Evolutionary conservation across 2,113 vertebrate genomes (phyloP).

Genomic region (Cairina moschata): DNA sequence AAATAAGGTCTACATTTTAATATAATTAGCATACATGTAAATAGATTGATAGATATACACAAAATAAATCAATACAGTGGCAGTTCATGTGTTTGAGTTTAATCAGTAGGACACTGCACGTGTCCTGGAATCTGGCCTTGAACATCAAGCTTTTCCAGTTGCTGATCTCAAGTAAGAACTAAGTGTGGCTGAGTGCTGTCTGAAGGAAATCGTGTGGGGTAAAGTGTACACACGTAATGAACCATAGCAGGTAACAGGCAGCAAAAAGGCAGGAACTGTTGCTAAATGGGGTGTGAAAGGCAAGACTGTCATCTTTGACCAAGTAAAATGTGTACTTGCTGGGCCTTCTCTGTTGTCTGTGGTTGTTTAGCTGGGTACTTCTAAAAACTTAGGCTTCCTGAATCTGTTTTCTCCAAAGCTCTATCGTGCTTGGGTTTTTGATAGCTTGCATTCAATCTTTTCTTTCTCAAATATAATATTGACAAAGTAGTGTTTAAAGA

Average conservation of each 20-base stretch:
- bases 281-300: neutral
- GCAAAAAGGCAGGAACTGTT: neutral
- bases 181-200: neutral
- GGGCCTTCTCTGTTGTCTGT: neutral
- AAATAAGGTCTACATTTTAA: neutral
- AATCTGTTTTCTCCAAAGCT: neutral
- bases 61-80: neutral
- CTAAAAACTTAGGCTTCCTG: constrained; percentile 38
- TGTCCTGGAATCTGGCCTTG: neutral
- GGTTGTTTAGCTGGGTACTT: constrained; percentile 9
- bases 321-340: neutral
- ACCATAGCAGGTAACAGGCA: neutral
- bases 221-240: neutral
- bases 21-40: neutral
- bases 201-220: neutral
- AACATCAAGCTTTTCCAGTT: neutral
- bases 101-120: neutral
- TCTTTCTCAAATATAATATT: constrained; percentile 14
- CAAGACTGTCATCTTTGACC: neutral
- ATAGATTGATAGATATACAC: neutral
- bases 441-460: neutral
- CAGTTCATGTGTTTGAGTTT: neutral
- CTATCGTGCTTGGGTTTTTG: neutral
- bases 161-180: neutral
- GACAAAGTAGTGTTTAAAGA: neutral